These are phyloP conservation scores for Ciconia boyciana DNA, from an alignment of 2,113 vertebrate genomes.

Conservation along the genomic window DNA sequence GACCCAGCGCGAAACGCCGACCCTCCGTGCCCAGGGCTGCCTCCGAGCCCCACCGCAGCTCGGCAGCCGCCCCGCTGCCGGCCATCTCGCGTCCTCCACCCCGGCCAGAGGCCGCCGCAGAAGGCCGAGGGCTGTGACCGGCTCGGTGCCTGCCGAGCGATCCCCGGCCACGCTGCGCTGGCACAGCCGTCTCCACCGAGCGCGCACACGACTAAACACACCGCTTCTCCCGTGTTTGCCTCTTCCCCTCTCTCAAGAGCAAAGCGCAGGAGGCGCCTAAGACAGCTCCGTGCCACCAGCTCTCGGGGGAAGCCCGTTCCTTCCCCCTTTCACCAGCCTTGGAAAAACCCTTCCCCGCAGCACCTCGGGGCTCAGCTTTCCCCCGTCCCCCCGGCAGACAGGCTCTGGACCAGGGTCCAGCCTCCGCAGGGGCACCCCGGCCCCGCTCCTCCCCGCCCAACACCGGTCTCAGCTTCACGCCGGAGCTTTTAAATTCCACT, in stretches of 20 bases:
- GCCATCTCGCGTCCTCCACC: background rate
- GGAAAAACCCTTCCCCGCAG: too few relatives aligned
- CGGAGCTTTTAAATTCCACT: background rate
- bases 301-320: background rate
- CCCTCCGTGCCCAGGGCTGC: background rate
- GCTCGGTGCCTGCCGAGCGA: background rate
- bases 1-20: background rate
- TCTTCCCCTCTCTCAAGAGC: background rate
- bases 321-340: background rate
- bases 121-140: background rate
- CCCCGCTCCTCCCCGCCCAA: background rate
- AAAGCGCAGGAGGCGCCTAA: background rate
- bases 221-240: background rate
- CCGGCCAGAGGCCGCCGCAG: background rate
- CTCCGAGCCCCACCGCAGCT: background rate
- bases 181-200: too few relatives aligned
- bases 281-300: background rate
- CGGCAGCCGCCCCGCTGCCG: background rate
- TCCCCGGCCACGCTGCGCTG: background rate
- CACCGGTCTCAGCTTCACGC: background rate
- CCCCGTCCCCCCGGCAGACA: background rate
- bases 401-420: background rate
- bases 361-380: background rate
- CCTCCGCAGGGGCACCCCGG: background rate
- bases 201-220: background rate